Percentiles rank a stretch among this genome's conserved stretches.
These are phyloP conservation scores for Centropus bengalensis DNA, from an alignment of 2,113 vertebrate genomes.

Conservation along the genomic window DNA sequence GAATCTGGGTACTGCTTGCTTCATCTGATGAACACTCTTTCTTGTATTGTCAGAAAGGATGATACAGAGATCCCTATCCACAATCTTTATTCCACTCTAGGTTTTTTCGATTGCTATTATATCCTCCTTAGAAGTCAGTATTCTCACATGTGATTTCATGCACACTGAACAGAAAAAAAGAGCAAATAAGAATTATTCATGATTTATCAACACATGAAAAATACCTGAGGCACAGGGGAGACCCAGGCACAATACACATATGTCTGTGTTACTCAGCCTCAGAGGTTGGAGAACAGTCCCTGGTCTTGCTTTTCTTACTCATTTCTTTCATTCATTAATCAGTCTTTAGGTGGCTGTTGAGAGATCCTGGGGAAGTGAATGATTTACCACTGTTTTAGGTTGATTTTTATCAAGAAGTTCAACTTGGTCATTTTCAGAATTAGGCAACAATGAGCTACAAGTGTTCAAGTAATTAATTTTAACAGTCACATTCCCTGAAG, in stretches of 20 bases:
- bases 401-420: neutral
- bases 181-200: neutral
- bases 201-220: neutral
- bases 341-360: neutral
- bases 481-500: neutral
- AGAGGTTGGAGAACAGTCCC: neutral
- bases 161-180: neutral
- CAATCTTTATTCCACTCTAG: neutral
- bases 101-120: neutral
- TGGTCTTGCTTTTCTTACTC: neutral
- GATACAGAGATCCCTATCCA: neutral
- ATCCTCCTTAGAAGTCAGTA: too few species aligned
- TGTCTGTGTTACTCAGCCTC: neutral
- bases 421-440: neutral
- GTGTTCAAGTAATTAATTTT: neutral
- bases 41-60: neutral
- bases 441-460: neutral
- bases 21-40: neutral
- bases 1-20: neutral
- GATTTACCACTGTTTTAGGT: neutral
- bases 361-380: neutral
- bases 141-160: neutral
- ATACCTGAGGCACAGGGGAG: neutral
- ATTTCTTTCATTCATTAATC: neutral
- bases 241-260: rapidly evolving